A percentile compares a stretch with the other conserved stretches of the same genome.
Conservation (phyloP, 2,797 vertebrate species). For the Acipenser ruthenus region DNA sequence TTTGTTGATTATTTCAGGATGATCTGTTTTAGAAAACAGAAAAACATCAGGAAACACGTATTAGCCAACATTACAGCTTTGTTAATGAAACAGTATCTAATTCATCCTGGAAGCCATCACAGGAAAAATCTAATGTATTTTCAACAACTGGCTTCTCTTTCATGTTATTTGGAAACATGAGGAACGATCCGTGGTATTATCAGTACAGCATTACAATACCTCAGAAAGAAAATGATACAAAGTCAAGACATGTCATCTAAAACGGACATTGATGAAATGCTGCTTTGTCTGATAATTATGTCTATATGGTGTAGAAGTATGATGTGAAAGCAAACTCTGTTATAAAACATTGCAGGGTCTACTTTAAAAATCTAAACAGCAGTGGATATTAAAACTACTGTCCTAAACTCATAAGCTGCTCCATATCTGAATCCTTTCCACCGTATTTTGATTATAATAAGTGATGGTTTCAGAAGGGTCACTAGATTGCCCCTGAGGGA, state of each 20-base stretch:
- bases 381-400: too few species aligned
- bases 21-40: conserved; percentile 74
- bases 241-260: not conserved
- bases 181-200: not conserved
- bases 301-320: too few species aligned
- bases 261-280: not conserved
- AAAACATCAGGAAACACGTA: conserved; percentile 30
- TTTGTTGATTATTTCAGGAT: conserved; percentile 92
- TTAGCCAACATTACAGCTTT: conserved; percentile 20
- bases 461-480: too few species aligned
- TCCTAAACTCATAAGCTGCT: too few species aligned
- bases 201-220: not conserved
- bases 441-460: too few species aligned
- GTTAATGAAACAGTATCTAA: not conserved
- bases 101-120: not conserved
- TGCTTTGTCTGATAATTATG: not conserved
- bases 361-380: too few species aligned
- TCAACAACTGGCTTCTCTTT: not conserved
- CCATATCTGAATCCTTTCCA: too few species aligned
- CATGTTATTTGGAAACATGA: conserved; percentile 1
- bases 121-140: not conserved
- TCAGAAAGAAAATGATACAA: not conserved
- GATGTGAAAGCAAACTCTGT: too few species aligned
- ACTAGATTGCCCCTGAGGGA: too few species aligned
- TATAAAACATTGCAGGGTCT: too few species aligned